Conservation (phyloP, 2,113 vertebrate genomes). For the Lophochroa leadbeateri region DNA sequence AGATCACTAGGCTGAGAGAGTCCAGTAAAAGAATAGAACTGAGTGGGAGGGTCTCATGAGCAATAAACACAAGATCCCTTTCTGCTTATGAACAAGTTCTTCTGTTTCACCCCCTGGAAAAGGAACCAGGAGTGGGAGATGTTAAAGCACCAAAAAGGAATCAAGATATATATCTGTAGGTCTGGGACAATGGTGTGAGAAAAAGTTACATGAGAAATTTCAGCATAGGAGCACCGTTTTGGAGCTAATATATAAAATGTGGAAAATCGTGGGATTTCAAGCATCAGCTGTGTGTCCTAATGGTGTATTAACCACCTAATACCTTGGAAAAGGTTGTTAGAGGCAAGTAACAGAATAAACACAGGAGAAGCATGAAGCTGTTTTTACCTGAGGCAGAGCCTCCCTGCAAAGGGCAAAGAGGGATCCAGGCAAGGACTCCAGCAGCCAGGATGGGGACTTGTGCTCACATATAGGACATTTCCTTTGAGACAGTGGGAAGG, state of each 20-base stretch:
- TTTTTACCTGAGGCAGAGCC: background rate
- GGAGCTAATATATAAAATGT: background rate
- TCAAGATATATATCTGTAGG: background rate
- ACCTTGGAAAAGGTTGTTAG: constrained; percentile 20
- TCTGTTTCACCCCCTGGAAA: background rate
- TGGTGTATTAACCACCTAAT: background rate
- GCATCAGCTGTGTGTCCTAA: background rate
- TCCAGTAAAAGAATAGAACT: background rate
- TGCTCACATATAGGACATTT: background rate
- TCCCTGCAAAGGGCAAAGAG: background rate
- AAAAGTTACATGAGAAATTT: background rate
- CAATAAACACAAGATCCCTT: background rate
- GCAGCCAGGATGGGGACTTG: background rate
- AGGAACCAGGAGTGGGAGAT: background rate
- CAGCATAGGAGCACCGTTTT: background rate
- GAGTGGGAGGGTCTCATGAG: background rate
- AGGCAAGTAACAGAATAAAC: background rate
- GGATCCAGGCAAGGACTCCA: background rate
- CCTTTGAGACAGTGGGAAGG: background rate
- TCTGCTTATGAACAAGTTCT: background rate
- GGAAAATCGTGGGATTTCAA: constrained; percentile 21
- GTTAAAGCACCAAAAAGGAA: background rate
- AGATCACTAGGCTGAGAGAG: background rate
- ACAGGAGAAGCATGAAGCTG: background rate
- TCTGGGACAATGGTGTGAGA: background rate